Evolutionary conservation across 2,888 invertebrate species (phyloP).

Genomic region (Entomobrya multifasciata): DNA sequence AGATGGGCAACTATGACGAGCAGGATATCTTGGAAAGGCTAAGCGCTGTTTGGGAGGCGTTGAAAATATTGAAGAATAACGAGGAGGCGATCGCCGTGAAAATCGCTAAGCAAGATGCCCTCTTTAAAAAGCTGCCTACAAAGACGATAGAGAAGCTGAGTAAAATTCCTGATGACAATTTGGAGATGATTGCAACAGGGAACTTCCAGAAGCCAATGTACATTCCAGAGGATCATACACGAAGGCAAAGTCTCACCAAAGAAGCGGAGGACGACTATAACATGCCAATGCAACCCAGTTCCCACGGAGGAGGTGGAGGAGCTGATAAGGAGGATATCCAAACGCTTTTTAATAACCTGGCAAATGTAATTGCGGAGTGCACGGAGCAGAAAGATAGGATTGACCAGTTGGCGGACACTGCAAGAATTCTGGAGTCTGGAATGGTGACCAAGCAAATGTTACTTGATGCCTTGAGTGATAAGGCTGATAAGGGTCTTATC

Average conservation of each 20-base stretch:
- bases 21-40: slow-evolving; percentile 76
- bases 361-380: slow-evolving; percentile 74
- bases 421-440: slow-evolving; percentile 70
- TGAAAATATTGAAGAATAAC: slow-evolving; percentile 76
- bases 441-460: slow-evolving; percentile 79
- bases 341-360: slow-evolving; percentile 74
- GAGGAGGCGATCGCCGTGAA: slow-evolving; percentile 77
- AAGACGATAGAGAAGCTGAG: slow-evolving; percentile 75
- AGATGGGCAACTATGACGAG: slow-evolving; percentile 74
- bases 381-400: slow-evolving; percentile 70
- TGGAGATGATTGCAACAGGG: slow-evolving; percentile 71
- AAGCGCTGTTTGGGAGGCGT: slow-evolving; percentile 77
- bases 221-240: slow-evolving; percentile 59
- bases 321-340: slow-evolving; percentile 68
- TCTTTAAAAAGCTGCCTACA: slow-evolving; percentile 72
- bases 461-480: slow-evolving; percentile 76
- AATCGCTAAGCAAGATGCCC: slow-evolving; percentile 74
- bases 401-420: slow-evolving; percentile 68
- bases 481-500: slow-evolving; percentile 78
- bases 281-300: not conserved
- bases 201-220: slow-evolving; percentile 66
- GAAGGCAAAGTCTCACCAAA: not conserved
- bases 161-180: slow-evolving; percentile 75
- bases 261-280: not conserved
- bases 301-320: not conserved